These are phyloP conservation scores for Enteromius paludinosus DNA, from an alignment of 2,797 vertebrate genomes.

Conservation along the genomic window DNA sequence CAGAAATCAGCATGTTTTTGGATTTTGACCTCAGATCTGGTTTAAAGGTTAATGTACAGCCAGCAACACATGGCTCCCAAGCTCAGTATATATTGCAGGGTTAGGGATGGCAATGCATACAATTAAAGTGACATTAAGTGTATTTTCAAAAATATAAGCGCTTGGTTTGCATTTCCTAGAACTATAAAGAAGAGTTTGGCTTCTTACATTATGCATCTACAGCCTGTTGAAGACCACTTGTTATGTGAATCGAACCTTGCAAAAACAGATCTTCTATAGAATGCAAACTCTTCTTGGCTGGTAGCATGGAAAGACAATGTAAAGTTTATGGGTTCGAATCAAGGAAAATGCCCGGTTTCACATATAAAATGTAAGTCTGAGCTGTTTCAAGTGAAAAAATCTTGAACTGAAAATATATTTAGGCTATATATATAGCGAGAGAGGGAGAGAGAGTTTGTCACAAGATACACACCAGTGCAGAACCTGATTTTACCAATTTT, in stretches of 20 bases:
- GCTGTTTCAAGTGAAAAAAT: too few species aligned
- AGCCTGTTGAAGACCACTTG: not conserved
- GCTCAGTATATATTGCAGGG: not conserved
- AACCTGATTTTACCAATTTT: too few species aligned
- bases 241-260: not conserved
- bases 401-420: too few species aligned
- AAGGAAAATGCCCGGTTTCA: not conserved
- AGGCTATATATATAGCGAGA: too few species aligned
- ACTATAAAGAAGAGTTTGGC: not conserved
- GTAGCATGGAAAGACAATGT: not conserved
- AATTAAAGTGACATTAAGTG: not conserved
- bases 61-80: conserved; percentile 1
- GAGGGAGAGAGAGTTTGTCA: too few species aligned
- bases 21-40: conserved; percentile 9
- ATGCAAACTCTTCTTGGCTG: not conserved
- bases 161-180: not conserved
- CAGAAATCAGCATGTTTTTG: not conserved
- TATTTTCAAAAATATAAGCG: not conserved
- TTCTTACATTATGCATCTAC: not conserved
- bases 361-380: too few species aligned
- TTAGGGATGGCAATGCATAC: not conserved
- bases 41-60: conserved; percentile 19
- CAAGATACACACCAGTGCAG: too few species aligned
- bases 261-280: not conserved
- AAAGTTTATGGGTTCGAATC: not conserved